Evolutionary conservation across 2,113 vertebrate species (phyloP), one percentile per base, ranked within the genome.

Genomic region (Eurypyga helias): DNA sequence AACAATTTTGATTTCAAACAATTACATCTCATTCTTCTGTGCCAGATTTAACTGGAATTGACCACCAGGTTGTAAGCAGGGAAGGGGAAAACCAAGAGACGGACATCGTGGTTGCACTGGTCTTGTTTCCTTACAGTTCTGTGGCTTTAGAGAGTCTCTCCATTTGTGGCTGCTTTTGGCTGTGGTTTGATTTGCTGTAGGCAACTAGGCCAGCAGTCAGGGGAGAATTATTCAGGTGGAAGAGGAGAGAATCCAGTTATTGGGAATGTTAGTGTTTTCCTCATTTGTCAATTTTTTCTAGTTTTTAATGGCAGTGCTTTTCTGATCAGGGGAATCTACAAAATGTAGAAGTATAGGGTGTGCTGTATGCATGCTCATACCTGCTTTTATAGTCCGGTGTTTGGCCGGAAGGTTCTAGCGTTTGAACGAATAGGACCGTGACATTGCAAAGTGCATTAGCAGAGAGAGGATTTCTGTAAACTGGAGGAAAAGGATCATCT

Each of bases 51-150:
- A 26, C 45, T 55, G 49, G n/a, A 45, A 15, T 64, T 64, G 54
- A 29, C 12, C 8, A 0, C 1, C 11, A 24, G 29, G 9, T 75
- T 86, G 41, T 28, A 36, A 70, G 19, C 20, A 36, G 36, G 34
- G 26, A 54, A 78, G 10, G 15, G 33, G 54, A 61, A 17, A 43
- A 38, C 13, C 8, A 26, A 33, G 29, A 75, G 25, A 11, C 4
- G 1, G 33, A 31, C 25, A 10, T 3, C 0, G 0, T 29, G 17
- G 8, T 49, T 57, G 46, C 26, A 23, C 13, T 36, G 17, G 9
- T 55, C 46, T 24, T 26, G 23, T 54, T 64, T 21, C 12, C 17
- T 57, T 61, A n/a, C 0, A 2, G 3, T 78, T 70, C 51, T 48
- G 23, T 58, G 51, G 17, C 31, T 85, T 52, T 55, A 46, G 38